Percentiles rank a stretch among this genome's conserved stretches.
phyloP scores from a whole-genome alignment of 2,113 vertebrate species.

The Nicator chloris region DNA sequence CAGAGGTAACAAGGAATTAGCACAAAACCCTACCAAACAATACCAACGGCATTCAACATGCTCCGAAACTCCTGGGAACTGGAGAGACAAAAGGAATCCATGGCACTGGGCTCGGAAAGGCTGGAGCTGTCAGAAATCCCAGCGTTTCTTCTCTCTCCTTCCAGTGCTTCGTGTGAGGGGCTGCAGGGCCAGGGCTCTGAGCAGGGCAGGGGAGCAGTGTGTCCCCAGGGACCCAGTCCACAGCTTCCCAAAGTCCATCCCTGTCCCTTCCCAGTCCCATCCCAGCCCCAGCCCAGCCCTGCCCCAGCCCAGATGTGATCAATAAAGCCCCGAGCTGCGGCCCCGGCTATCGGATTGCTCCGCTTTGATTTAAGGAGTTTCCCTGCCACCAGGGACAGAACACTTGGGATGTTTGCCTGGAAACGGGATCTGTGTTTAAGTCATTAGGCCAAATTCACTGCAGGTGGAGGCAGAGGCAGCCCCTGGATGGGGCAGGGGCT shows the following conservation, averaged over 20 bases:
- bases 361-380: slow-evolving; percentile 60
- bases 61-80: background rate
- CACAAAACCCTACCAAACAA: background rate
- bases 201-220: background rate
- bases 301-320: slow-evolving; percentile 47
- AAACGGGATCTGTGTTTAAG: slow-evolving; percentile 64
- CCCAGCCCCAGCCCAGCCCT: background rate
- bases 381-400: slow-evolving; percentile 35
- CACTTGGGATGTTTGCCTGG: slow-evolving; percentile 56
- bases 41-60: background rate
- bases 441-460: slow-evolving; percentile 57
- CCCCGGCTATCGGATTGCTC: background rate
- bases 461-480: slow-evolving; percentile 53
- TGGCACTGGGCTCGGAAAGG: background rate
- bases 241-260: background rate
- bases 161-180: rapidly evolving
- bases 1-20: slow-evolving; percentile 5
- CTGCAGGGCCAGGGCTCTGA: background rate
- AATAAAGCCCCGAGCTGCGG: background rate
- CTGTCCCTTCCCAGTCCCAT: background rate
- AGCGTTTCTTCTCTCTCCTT: background rate
- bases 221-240: background rate
- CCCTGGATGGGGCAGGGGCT: background rate
- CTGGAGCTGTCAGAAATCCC: background rate
- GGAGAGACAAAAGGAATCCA: background rate